A percentile compares a stretch with the other conserved stretches of the same genome.
phyloP scores from a whole-genome alignment of 2,888 invertebrate species.

The Sminthurides aquaticus region DNA sequence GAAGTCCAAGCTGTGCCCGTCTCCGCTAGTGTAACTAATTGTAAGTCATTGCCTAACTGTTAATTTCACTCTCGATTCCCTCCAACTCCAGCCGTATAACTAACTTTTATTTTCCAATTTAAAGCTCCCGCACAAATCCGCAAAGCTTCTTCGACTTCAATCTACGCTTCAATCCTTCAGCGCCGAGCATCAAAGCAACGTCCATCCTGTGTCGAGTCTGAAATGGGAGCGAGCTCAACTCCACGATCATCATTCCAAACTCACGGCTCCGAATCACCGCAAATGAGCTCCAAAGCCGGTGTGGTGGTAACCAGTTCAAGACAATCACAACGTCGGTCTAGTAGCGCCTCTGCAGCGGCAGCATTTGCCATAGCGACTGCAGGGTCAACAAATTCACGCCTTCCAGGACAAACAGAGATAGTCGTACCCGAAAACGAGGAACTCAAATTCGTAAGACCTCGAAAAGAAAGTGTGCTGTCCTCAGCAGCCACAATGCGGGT shows the following conservation, averaged over 20 bases:
- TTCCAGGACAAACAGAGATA: constrained; percentile 44
- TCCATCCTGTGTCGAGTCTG: constrained; percentile 46
- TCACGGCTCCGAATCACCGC: constrained; percentile 52
- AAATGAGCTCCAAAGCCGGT: constrained; percentile 66
- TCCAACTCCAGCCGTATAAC: neutral
- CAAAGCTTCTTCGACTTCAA: constrained; percentile 43
- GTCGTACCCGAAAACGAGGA: constrained; percentile 44
- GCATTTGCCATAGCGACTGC: constrained; percentile 65
- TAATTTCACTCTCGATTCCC: neutral
- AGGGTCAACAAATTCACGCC: constrained; percentile 45
- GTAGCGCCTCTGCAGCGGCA: constrained; percentile 75
- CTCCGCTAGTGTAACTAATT: constrained; percentile 34
- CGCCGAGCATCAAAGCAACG: constrained; percentile 43
- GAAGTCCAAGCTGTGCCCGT: constrained; percentile 31
- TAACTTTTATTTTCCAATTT: neutral
- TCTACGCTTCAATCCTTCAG: constrained; percentile 43
- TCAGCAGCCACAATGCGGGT: constrained; percentile 95
- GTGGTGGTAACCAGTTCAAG: constrained; percentile 85
- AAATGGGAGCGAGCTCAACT: constrained; percentile 47
- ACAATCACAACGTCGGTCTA: constrained; percentile 78
- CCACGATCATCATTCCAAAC: constrained; percentile 57
- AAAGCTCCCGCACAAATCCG: constrained; percentile 40
- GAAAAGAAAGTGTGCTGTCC: constrained; percentile 71
- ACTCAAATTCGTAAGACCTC: constrained; percentile 46
- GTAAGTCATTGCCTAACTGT: constrained; percentile 32